phyloP scores from a whole-genome alignment of 2,888 invertebrate species.

The Meta bourneti region DNA sequence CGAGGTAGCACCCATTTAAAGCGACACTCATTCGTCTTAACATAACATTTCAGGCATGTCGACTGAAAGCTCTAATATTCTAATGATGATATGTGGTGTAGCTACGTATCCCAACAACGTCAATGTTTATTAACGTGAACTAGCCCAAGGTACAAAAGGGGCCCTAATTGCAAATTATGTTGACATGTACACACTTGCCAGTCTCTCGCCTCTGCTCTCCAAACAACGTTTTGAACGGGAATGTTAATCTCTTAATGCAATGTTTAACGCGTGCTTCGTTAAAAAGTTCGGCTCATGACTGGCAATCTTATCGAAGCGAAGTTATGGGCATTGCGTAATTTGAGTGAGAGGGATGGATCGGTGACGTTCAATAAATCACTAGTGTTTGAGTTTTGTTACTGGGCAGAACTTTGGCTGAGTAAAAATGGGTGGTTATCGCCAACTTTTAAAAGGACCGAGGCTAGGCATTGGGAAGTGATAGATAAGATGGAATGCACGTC shows the following conservation, averaged over 20 bases:
- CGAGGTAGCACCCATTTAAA: not conserved
- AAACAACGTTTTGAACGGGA: not conserved
- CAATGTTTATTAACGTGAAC: slow-evolving; percentile 41
- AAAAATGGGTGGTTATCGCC: not conserved
- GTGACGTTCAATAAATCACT: slow-evolving; percentile 37
- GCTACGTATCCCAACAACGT: slow-evolving; percentile 1
- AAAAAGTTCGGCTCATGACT: slow-evolving; percentile 18
- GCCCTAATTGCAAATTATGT: slow-evolving; percentile 51
- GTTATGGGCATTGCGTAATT: not conserved
- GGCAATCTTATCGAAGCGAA: slow-evolving; percentile 17
- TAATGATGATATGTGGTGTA: slow-evolving; percentile 24
- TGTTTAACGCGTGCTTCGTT: slow-evolving; percentile 29
- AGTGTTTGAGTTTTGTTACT: slow-evolving; percentile 37
- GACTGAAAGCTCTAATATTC: not conserved
- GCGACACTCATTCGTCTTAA: not conserved
- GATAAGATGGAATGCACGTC: no score
- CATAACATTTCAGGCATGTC: not conserved
- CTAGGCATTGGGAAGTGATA: no score
- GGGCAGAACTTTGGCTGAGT: not conserved
- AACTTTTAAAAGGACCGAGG: not conserved
- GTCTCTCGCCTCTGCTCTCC: not conserved
- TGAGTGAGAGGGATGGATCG: not conserved
- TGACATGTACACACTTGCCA: slow-evolving; percentile 20
- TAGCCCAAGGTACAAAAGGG: slow-evolving; percentile 14
- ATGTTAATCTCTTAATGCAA: slow-evolving; percentile 42